Percentiles rank a stretch among this genome's conserved stretches.
These are phyloP conservation scores for Drosophila pseudoobscura DNA, from an alignment of 1,140 invertebrate species.

Conservation along the genomic window DNA sequence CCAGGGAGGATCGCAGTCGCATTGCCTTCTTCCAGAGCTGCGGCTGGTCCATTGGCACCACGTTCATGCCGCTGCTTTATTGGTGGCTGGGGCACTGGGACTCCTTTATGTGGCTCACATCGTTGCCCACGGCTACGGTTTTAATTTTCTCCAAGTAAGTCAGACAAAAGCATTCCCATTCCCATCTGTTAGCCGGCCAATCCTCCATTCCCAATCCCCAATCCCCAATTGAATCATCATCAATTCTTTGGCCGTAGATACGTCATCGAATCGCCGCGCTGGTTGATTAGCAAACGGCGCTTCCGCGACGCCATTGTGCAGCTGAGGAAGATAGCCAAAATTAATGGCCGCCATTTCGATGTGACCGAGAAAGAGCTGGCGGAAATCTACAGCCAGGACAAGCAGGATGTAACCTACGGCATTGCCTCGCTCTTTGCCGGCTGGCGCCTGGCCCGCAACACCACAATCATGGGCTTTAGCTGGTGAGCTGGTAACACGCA, in stretches of 20 bases:
- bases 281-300: constrained; percentile 87
- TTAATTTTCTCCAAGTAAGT: constrained; percentile 83
- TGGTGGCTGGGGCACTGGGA: constrained; percentile 86
- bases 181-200: neutral
- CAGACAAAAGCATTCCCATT: constrained; percentile 23
- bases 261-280: constrained; percentile 87
- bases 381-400: constrained; percentile 74
- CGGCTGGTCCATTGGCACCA: constrained; percentile 85
- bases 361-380: constrained; percentile 78
- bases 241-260: constrained; percentile 78
- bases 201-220: constrained; percentile 30
- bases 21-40: constrained; percentile 84
- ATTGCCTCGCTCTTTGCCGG: constrained; percentile 86
- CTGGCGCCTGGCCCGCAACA: constrained; percentile 85
- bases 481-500: constrained; percentile 74
- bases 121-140: constrained; percentile 82
- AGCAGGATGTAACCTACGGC: constrained; percentile 83
- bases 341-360: constrained; percentile 85
- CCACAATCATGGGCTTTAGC: constrained; percentile 84
- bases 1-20: constrained; percentile 82
- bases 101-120: constrained; percentile 84
- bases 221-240: constrained; percentile 4
- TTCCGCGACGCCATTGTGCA: constrained; percentile 85
- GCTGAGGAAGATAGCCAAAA: constrained; percentile 86
- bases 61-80: constrained; percentile 85